These are phyloP conservation scores for Paedocypris sp. DNA, from an alignment of 2,113 vertebrate genomes.

Conservation along the genomic window DNA sequence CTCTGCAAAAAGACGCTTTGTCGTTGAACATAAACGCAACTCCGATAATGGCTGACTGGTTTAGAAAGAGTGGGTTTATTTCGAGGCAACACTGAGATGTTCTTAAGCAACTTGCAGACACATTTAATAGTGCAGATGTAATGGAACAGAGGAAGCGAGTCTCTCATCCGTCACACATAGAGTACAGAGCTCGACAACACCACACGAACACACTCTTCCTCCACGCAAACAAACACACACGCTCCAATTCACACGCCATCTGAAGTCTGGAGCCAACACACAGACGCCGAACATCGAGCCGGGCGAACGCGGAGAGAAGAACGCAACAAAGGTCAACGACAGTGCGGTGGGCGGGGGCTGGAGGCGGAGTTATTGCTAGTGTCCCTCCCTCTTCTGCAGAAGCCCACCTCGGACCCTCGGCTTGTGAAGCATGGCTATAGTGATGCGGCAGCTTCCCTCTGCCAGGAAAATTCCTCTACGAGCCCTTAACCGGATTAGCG, in stretches of 20 bases:
- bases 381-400: background rate
- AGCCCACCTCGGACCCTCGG: background rate
- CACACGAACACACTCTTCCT: conserved; percentile 23
- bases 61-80: no score
- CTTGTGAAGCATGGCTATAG: conserved; percentile 2
- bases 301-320: no score
- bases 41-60: no score
- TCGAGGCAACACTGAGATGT: no score
- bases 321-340: no score
- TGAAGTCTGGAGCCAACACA: no score
- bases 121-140: conserved; percentile 57
- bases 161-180: conserved; percentile 40
- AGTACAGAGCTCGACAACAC: conserved; percentile 28
- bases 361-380: no score
- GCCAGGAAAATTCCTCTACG: conserved; percentile 7
- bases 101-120: conserved; percentile 56
- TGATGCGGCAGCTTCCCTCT: background rate
- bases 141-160: conserved; percentile 42
- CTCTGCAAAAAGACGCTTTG: no score
- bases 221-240: background rate
- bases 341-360: no score
- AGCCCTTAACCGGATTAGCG: background rate
- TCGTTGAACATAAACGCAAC: no score
- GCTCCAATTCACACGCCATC: no score
- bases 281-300: no score